phyloP scores from a whole-genome alignment of 2,888 invertebrate genomes.

The Drosophila atripex region DNA sequence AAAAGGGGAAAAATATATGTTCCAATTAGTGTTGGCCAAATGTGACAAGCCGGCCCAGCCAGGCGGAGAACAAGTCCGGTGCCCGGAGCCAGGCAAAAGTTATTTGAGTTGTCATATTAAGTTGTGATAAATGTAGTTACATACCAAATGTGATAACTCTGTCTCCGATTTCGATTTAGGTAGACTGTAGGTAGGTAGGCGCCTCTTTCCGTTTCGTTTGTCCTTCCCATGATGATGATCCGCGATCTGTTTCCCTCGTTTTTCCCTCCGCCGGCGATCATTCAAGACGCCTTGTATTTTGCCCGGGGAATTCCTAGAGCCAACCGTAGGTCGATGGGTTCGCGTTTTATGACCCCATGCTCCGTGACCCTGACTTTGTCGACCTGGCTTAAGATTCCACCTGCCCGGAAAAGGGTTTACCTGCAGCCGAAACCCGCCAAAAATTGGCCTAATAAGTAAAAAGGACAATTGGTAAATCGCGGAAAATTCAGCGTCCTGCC shows the following conservation, averaged over 20 bases:
- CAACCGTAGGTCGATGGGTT: background rate
- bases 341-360: conserved; percentile 21
- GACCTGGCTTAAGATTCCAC: conserved; percentile 29
- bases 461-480: conserved; percentile 32
- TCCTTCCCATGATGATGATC: conserved; percentile 42
- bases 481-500: conserved; percentile 4
- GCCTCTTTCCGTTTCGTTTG: conserved; percentile 1
- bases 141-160: conserved; percentile 81
- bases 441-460: conserved; percentile 16
- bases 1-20: conserved; percentile 60
- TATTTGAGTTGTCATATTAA: conserved; percentile 82
- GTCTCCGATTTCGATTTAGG: conserved; percentile 1
- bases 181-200: too few species aligned
- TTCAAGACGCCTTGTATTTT: conserved; percentile 64
- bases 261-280: conserved; percentile 39
- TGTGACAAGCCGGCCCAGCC: conserved; percentile 60
- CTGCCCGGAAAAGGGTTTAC: conserved; percentile 38
- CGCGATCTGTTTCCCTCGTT: too few species aligned
- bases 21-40: conserved; percentile 79
- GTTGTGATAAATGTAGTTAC: conserved; percentile 82
- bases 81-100: conserved; percentile 60
- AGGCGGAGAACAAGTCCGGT: conserved; percentile 27
- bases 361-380: conserved; percentile 31
- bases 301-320: conserved; percentile 59
- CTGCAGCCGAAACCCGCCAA: conserved; percentile 5